Conservation (phyloP, 2,113 vertebrate genomes). For the Synodontis membranacea region DNA sequence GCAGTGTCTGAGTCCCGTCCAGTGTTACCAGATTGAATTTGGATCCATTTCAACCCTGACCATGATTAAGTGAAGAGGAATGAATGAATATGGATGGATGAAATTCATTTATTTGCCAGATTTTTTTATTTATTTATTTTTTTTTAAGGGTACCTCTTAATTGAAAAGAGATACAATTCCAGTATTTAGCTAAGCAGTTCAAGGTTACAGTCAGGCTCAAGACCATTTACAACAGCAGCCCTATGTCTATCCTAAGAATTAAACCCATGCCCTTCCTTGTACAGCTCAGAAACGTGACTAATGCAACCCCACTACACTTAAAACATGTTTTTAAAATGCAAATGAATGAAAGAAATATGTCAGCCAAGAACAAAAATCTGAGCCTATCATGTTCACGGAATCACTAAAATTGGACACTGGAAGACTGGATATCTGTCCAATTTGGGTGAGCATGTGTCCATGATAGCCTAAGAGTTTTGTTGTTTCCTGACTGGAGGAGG, state of each 20-base stretch:
- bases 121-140: constrained; percentile 15
- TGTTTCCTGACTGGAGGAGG: too few species aligned
- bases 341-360: background rate
- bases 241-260: background rate
- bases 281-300: background rate
- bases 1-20: background rate
- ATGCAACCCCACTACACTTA: background rate
- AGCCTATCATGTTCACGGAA: too few species aligned
- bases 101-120: constrained; percentile 8
- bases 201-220: background rate
- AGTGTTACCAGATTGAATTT: background rate
- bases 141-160: background rate
- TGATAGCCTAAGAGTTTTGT: too few species aligned
- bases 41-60: background rate
- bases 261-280: background rate
- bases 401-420: too few species aligned
- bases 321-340: background rate
- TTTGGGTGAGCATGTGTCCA: too few species aligned
- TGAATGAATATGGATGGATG: background rate
- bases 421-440: too few species aligned
- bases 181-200: background rate
- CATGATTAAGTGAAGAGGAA: background rate
- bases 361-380: too few species aligned
- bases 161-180: constrained; percentile 12
- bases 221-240: constrained; percentile 11